phyloP scores from a whole-genome alignment of 2,113 vertebrate genomes.

The Chaenogobius annularis region DNA sequence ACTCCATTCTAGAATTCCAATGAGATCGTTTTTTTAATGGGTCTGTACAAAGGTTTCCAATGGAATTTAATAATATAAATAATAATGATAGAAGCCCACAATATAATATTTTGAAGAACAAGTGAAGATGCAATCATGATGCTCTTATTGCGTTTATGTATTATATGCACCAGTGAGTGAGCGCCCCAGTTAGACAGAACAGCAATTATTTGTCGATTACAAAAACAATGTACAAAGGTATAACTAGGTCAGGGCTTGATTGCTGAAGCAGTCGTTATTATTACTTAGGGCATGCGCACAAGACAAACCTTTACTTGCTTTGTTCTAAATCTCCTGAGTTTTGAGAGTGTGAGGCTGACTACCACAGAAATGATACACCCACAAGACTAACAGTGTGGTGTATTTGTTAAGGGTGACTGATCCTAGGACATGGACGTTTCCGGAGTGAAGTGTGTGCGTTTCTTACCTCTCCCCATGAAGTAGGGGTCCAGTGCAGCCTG shows the following conservation, averaged over 20 bases:
- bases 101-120: too few species aligned
- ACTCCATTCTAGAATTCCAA: too few species aligned
- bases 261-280: neutral
- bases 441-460: neutral
- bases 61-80: too few species aligned
- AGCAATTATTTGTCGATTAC: neutral
- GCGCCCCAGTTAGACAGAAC: too few species aligned
- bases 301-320: conserved; percentile 4
- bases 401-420: neutral
- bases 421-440: neutral
- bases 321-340: neutral
- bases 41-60: too few species aligned
- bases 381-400: neutral
- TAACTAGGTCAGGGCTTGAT: neutral
- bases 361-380: neutral
- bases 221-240: neutral
- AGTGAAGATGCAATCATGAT: neutral
- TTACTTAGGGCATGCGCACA: neutral
- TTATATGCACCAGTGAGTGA: too few species aligned
- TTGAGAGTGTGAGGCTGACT: neutral
- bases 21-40: too few species aligned
- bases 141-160: too few species aligned
- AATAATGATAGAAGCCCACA: too few species aligned
- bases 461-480: conserved; percentile 91
- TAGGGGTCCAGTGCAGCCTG: conserved; percentile 87